phyloP scores from a whole-genome alignment of 2,888 invertebrate species.

The Nomada ferruginata region DNA sequence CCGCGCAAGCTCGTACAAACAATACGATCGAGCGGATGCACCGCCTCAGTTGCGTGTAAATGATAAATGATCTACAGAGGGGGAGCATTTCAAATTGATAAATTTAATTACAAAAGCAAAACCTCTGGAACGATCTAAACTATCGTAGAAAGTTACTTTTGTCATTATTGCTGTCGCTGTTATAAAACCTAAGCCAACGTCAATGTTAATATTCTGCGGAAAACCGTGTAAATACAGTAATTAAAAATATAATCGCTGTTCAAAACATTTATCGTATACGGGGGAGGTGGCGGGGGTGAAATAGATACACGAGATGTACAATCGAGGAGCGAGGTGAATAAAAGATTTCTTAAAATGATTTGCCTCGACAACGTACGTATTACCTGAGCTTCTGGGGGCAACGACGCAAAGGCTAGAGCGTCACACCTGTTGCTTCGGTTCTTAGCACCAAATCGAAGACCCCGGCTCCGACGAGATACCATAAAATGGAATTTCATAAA shows the following conservation, averaged over 20 bases:
- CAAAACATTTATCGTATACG: conserved; percentile 1
- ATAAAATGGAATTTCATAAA: conserved; percentile 76
- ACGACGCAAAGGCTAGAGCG: conserved; percentile 72
- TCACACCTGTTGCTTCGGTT: conserved; percentile 83
- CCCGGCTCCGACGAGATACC: conserved; percentile 71
- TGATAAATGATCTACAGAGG: background rate
- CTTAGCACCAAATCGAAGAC: conserved; percentile 82
- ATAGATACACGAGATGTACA: conserved; percentile 45
- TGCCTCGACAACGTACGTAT: conserved; percentile 77
- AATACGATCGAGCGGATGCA: conserved; percentile 36
- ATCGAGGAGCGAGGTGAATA: conserved; percentile 64
- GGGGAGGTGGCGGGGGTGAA: background rate
- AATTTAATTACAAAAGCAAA: background rate
- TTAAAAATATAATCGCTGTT: conserved; percentile 21
- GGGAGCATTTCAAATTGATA: background rate
- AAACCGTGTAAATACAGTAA: too few species aligned
- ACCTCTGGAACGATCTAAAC: background rate
- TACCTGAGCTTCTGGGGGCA: conserved; percentile 80
- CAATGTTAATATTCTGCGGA: background rate
- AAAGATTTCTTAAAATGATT: conserved; percentile 76
- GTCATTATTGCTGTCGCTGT: too few species aligned
- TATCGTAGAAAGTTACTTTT: background rate
- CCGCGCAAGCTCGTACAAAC: conserved; percentile 75
- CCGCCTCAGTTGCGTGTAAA: background rate
- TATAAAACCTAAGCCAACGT: too few species aligned